Evolutionary conservation across 2,797 vertebrate genomes (phyloP).

Genomic region (Crossoptilon crossoptilon): DNA sequence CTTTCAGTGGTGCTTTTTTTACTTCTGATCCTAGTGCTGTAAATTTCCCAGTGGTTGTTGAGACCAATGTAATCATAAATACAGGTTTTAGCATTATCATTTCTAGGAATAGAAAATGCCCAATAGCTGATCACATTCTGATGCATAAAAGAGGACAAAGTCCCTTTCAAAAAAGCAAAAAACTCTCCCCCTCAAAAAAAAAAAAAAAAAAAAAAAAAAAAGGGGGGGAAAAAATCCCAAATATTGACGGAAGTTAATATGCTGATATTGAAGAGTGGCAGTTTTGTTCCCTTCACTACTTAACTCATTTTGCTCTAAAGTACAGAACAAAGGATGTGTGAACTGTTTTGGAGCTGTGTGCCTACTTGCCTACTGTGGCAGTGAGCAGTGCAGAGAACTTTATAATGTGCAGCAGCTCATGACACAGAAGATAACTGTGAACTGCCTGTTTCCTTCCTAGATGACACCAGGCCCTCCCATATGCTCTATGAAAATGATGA

Average conservation of each 20-base stretch:
- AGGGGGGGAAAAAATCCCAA: too few relatives aligned
- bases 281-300: background rate
- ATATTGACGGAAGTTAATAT: background rate
- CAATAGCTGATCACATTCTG: background rate
- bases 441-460: slow-evolving; percentile 73
- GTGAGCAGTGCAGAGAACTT: slow-evolving; percentile 14
- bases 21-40: too few relatives aligned
- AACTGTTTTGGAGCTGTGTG: background rate
- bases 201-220: too few relatives aligned
- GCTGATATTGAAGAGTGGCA: background rate
- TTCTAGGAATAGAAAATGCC: background rate
- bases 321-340: background rate
- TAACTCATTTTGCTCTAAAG: slow-evolving; percentile 13
- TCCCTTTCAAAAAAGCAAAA: too few relatives aligned
- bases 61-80: too few relatives aligned
- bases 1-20: too few relatives aligned
- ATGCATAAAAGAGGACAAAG: background rate
- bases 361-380: background rate
- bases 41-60: too few relatives aligned
- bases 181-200: too few relatives aligned
- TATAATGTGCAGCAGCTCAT: background rate
- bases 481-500: slow-evolving; percentile 95
- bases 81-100: background rate
- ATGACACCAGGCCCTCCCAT: slow-evolving; percentile 87
- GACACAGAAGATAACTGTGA: slow-evolving; percentile 57